Conservation (phyloP, 1,140 invertebrate genomes). For the Diuraphis noxia region DNA sequence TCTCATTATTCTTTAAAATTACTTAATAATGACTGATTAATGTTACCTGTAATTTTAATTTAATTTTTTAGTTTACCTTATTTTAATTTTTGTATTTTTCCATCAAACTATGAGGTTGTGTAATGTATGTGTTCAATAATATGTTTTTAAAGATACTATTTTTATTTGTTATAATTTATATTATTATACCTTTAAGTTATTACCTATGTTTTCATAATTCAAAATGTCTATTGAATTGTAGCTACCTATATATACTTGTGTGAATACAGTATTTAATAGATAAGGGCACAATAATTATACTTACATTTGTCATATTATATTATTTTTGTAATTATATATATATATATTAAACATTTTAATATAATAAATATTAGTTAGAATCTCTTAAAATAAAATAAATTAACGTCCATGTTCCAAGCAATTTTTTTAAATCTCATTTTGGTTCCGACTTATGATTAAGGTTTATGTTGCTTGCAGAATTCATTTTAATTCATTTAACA, state of each 20-base stretch:
- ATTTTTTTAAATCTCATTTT: not conserved
- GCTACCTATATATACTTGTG: not conserved
- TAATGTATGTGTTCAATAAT: not conserved
- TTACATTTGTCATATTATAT: not conserved
- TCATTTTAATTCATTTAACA: not conserved
- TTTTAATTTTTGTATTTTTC: slow-evolving; percentile 22
- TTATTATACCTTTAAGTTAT: not conserved
- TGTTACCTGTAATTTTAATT: slow-evolving; percentile 47
- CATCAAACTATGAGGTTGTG: not conserved
- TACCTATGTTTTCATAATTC: not conserved
- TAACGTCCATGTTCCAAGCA: not conserved
- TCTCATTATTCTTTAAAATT: not conserved
- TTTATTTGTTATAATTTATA: not conserved
- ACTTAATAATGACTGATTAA: slow-evolving; percentile 36
- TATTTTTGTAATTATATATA: not conserved
- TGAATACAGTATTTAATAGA: not conserved
- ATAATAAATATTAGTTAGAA: not conserved
- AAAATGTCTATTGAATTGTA: not conserved
- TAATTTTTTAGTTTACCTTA: not conserved
- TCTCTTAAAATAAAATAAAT: not conserved
- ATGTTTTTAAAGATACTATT: not conserved
- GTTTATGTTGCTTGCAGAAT: not conserved
- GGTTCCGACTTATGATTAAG: not conserved
- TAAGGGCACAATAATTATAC: not conserved
- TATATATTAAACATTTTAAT: not conserved